phyloP scores from a whole-genome alignment of 2,113 vertebrate genomes.

The Chionodraco myersi region DNA sequence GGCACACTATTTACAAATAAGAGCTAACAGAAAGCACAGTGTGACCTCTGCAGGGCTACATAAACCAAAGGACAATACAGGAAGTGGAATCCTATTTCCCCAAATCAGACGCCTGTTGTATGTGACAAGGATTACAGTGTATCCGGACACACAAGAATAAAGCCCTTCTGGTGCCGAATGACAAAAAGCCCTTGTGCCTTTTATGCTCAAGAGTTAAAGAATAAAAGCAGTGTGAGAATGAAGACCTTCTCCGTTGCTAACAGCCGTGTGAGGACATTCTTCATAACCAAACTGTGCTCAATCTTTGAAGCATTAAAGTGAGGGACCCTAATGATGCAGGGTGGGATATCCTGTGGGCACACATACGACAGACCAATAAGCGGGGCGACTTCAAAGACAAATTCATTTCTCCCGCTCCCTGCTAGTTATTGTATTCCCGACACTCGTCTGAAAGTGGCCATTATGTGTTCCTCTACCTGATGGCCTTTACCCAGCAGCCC shows the following conservation, averaged over 20 bases:
- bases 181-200: slow-evolving; percentile 49
- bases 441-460: slow-evolving; percentile 53
- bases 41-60: slow-evolving; percentile 51
- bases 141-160: slow-evolving; percentile 49
- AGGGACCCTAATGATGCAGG: slow-evolving; percentile 48
- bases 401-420: slow-evolving; percentile 45
- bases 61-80: slow-evolving; percentile 57
- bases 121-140: slow-evolving; percentile 49
- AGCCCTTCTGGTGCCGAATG: slow-evolving; percentile 26
- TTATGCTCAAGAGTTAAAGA: slow-evolving; percentile 30
- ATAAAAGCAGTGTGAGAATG: slow-evolving; percentile 32
- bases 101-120: slow-evolving; percentile 45
- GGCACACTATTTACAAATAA: slow-evolving; percentile 13
- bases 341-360: slow-evolving; percentile 41
- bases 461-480: slow-evolving; percentile 60
- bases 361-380: slow-evolving; percentile 24
- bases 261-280: slow-evolving; percentile 34
- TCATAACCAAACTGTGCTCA: slow-evolving; percentile 42
- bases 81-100: slow-evolving; percentile 61
- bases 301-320: slow-evolving; percentile 48
- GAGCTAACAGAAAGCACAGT: not conserved
- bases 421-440: slow-evolving; percentile 34
- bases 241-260: slow-evolving; percentile 37
- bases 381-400: slow-evolving; percentile 55
- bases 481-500: slow-evolving; percentile 39